Percentiles rank a stretch among this genome's conserved stretches.
Evolutionary conservation across 2,113 vertebrate genomes (phyloP).

Genomic region (Spermophilus dauricus): DNA sequence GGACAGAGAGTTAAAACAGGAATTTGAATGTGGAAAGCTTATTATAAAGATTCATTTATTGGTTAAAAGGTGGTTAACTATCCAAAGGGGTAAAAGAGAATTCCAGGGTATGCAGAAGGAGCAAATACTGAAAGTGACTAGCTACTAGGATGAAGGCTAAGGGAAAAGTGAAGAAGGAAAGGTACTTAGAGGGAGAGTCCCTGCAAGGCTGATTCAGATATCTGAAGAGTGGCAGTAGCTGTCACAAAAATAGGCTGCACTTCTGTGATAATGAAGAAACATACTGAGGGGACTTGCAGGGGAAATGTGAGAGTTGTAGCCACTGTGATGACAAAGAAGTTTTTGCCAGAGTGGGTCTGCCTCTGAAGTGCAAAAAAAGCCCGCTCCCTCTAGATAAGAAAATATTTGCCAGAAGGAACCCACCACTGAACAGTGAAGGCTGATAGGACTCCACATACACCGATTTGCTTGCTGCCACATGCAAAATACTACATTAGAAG

Average conservation of each 20-base stretch:
- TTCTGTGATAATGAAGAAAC: neutral
- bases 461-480: neutral
- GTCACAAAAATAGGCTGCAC: neutral
- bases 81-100: neutral
- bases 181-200: neutral
- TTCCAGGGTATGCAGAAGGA: neutral
- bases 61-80: neutral
- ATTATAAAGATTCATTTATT: neutral
- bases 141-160: neutral
- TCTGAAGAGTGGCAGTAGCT: neutral
- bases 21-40: constrained; percentile 32
- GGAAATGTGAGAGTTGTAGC: neutral
- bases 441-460: neutral
- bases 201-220: neutral
- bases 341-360: neutral
- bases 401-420: neutral
- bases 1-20: neutral
- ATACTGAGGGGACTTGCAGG: neutral
- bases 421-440: neutral
- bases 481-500: neutral
- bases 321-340: neutral
- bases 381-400: neutral
- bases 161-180: neutral
- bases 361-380: neutral
- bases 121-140: neutral